Conservation (phyloP, 1,140 invertebrate species). For the Spodoptera frugiperda region DNA sequence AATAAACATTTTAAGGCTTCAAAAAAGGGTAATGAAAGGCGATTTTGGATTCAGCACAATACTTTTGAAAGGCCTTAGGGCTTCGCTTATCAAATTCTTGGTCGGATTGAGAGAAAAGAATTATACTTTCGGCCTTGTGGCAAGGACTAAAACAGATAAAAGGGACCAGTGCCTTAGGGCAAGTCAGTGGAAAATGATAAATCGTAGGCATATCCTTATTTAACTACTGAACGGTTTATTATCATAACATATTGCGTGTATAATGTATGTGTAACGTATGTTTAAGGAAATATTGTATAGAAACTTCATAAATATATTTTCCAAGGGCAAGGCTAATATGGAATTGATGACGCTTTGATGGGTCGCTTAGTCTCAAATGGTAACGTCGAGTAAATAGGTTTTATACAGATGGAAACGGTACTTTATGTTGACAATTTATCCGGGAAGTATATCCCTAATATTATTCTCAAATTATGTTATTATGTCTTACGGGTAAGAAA, state of each 20-base stretch:
- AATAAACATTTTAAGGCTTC: constrained; percentile 31
- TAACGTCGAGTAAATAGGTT: no score
- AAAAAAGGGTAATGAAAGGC: not conserved
- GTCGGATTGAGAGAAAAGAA: constrained; percentile 42
- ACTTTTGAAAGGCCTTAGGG: constrained; percentile 33
- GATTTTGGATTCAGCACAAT: constrained; percentile 40
- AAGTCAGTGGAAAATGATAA: constrained; percentile 53
- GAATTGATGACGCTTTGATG: not conserved
- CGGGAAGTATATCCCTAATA: no score
- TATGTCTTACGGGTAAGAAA: no score
- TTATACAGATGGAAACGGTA: no score
- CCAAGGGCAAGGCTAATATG: not conserved
- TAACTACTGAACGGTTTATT: constrained; percentile 22
- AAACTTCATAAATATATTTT: not conserved
- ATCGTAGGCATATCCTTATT: constrained; percentile 13
- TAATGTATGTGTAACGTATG: constrained; percentile 11
- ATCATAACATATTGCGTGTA: constrained; percentile 4
- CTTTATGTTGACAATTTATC: no score
- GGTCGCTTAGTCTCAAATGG: no score
- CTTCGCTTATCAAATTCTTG: constrained; percentile 42
- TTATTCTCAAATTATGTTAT: no score
- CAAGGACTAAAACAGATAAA: constrained; percentile 39
- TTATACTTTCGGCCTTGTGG: constrained; percentile 35
- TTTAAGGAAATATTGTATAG: not conserved
- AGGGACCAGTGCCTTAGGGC: constrained; percentile 41